phyloP scores from a whole-genome alignment of 2,888 invertebrate genomes.

The Epinotia bilunana region DNA sequence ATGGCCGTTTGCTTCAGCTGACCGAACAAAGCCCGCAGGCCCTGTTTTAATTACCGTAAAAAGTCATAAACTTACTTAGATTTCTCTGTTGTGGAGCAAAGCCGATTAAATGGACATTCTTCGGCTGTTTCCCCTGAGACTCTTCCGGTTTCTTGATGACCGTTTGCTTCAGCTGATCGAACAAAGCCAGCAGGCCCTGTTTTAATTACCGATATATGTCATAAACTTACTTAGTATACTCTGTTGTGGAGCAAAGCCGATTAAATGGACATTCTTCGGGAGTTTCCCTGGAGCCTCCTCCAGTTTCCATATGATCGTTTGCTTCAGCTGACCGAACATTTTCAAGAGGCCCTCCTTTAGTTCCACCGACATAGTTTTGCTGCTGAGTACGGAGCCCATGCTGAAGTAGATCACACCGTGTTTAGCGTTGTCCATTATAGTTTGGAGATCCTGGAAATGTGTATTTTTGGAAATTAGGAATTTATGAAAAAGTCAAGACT shows the following conservation, averaged over 20 bases:
- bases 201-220: constrained; percentile 47
- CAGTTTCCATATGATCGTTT: constrained; percentile 77
- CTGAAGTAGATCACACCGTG: constrained; percentile 73
- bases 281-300: constrained; percentile 62
- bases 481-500: background rate
- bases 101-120: constrained; percentile 69
- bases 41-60: constrained; percentile 48
- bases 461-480: background rate
- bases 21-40: constrained; percentile 64
- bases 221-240: constrained; percentile 44
- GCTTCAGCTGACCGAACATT: constrained; percentile 67
- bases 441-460: constrained; percentile 58
- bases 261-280: constrained; percentile 70
- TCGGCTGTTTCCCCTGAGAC: constrained; percentile 58
- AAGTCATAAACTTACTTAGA: constrained; percentile 7
- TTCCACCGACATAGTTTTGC: constrained; percentile 58
- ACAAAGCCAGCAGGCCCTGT: constrained; percentile 60
- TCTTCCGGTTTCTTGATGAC: constrained; percentile 78
- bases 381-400: constrained; percentile 67
- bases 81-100: constrained; percentile 68
- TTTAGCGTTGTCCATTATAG: constrained; percentile 61
- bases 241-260: constrained; percentile 71
- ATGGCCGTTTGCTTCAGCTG: constrained; percentile 71
- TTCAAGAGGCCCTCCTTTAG: constrained; percentile 58
- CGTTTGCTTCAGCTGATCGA: constrained; percentile 68